A percentile compares a stretch with the other conserved stretches of the same genome.
phyloP scores from a whole-genome alignment of 2,113 vertebrate species.

The Todiramphus chloris region DNA sequence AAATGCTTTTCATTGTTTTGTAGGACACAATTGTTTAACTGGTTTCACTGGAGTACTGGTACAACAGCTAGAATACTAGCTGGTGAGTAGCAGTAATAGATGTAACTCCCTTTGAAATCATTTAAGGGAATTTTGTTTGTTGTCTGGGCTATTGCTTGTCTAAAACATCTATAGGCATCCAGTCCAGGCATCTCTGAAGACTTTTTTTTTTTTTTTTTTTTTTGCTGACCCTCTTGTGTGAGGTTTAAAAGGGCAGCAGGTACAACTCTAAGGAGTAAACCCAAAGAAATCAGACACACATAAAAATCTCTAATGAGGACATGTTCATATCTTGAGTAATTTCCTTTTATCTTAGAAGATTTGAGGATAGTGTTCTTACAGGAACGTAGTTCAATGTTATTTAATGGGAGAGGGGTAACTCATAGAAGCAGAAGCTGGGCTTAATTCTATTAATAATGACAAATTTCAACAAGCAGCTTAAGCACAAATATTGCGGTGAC shows the following conservation, averaged over 20 bases:
- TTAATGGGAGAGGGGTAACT: background rate
- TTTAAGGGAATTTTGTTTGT: constrained; percentile 4
- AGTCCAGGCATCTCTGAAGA: background rate
- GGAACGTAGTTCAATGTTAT: background rate
- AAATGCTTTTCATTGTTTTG: constrained; percentile 23
- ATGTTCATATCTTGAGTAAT: background rate
- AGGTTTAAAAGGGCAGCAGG: background rate
- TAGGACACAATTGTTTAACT: constrained; percentile 85
- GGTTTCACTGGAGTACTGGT: constrained; percentile 82
- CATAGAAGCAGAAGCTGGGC: background rate
- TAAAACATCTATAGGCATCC: background rate
- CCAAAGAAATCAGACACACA: background rate
- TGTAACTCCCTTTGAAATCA: background rate
- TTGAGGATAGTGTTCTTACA: background rate
- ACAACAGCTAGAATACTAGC: constrained; percentile 82
- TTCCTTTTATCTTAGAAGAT: background rate
- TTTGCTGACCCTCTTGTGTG: background rate
- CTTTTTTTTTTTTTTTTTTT: background rate
- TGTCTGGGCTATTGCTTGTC: background rate
- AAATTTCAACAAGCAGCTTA: background rate
- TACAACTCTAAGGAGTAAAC: background rate
- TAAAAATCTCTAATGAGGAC: background rate
- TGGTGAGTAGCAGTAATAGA: constrained; percentile 72
- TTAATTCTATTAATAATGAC: background rate
- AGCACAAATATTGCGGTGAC: background rate